Base-by-base conservation (phyloP, 2,888 invertebrate genomes). In the Empis stercorea region DNA sequence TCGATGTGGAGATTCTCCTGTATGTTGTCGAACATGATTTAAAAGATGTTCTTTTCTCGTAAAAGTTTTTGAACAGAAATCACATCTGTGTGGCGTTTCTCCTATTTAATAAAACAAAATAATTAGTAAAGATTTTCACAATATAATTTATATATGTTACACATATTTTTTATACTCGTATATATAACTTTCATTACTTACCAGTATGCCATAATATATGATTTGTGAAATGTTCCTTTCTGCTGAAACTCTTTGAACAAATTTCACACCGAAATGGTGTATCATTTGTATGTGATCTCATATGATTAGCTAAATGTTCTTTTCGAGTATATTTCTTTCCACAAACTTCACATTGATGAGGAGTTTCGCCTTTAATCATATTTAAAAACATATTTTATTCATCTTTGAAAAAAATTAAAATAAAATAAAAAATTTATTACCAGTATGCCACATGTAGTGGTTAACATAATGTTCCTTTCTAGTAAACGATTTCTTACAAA, bases 211-310 rank as follows among this genome's bases (percentile, higher is more conserved):
- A 87, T 78, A 87, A 76, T 68, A 87, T 86, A 73, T 87, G 87
- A 74, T 87, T 87, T 78, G 84, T 85, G 74, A 86, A 87, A 71
- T 88, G 87, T 73, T 88, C 88, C 73, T 87, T 88, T 65, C 87
- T 76, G 51, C 87, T 87, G 70, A 88, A 88, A 56, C 85, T 83
- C 72, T 88, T 88, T 68, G 87, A 85, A 71, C 88, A 88, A 63
- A 86, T 82, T 67, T 87, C 86, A 70, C 88, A 89, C 62, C 85
- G 78, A 71, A 84, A 86, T 51, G 88, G 87, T 50, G 87, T 87
- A 70, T 88, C 88, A 64, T 87, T 87, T 54, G 87, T 87, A 68
- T 88, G 88, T 52, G 86, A 86, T 58, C 87, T 76, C 81, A 87
- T 84, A 71, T 88, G 88, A 71, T 87, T 87, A 59, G 84, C 81